Base-by-base conservation (phyloP, 2,113 vertebrate genomes). In the Xyrauchen texanus region DNA sequence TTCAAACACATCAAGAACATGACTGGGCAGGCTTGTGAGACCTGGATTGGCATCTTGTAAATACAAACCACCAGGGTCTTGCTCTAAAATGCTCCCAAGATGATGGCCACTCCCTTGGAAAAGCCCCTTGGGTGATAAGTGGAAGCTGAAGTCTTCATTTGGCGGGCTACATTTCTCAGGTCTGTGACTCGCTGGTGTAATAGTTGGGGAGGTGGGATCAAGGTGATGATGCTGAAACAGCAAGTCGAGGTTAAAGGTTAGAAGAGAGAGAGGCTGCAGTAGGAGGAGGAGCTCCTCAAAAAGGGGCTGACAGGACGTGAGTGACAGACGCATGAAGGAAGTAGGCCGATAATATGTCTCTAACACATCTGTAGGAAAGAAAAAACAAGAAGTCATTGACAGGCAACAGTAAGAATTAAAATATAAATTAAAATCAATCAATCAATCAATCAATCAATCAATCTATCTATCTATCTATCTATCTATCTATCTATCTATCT, bases 201-300 rank as follows among this genome's bases (percentile, higher is more conserved):
- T 70, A 12, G 44, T 51, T n/a, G 82, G 84, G 69, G 84, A 85
- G 4, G 90, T 60, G 90, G 89, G 84, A 91, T 93, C 91, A 0
- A 93, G 90, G 80, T 96, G 93, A 84, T 94, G 95, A 85, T 97
- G 94, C 89, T 99, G 97, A 0, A 99, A 99, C 7, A 98, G 95
- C 60, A 98, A 88, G 89, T 99, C 97, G 0, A 99, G 92, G 91
- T 94, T 95, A 87, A 99, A 99, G 79, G 98, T 98, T 66, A 99
- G 93, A 84, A 99, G 94, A 53, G 96, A 96, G 67, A 99, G 94
- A 0, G 98, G 98, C 89, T 99, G 98, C 4, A 99, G 89, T 61
- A 99, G 90, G 3, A 99, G 93, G 77, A 99, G 94, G 65, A 99
- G 93, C 89, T 99, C 97, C 82, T 98, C 96, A 0, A 96, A 96